Evolutionary conservation across 2,888 invertebrate species (phyloP).

Genomic region (Calameuta pallipes): DNA sequence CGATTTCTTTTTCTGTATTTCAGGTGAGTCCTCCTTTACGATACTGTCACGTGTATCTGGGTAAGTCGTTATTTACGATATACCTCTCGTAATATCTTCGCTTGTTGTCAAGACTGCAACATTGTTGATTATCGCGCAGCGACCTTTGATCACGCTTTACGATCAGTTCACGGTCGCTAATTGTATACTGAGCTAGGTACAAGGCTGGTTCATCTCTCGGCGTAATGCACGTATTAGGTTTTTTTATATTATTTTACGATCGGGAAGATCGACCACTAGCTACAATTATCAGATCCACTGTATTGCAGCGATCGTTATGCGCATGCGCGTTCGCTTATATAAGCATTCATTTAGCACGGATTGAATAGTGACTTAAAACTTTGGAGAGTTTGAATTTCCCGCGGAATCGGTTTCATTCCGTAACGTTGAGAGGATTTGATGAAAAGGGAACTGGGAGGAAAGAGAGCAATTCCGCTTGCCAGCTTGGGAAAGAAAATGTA

Average conservation of each 20-base stretch:
- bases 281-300: not conserved
- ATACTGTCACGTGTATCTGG: not conserved
- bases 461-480: not conserved
- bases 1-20: slow-evolving; percentile 1
- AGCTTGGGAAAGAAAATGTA: slow-evolving; percentile 52
- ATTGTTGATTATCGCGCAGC: not conserved
- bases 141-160: slow-evolving; percentile 26
- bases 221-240: not conserved
- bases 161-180: slow-evolving; percentile 39
- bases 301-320: not conserved
- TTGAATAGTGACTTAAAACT: not conserved
- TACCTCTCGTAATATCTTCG: not conserved
- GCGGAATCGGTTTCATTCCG: not conserved
- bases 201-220: slow-evolving; percentile 30
- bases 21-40: slow-evolving; percentile 12
- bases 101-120: not conserved
- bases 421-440: not conserved
- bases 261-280: not conserved
- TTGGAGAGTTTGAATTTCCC: not conserved
- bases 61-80: not conserved
- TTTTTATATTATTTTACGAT: not conserved
- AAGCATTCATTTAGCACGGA: not conserved
- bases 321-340: not conserved
- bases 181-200: slow-evolving; percentile 23
- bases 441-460: not conserved